These are phyloP conservation scores for Tragelaphus oryx DNA, from an alignment of 2,797 vertebrate genomes.

Conservation along the genomic window DNA sequence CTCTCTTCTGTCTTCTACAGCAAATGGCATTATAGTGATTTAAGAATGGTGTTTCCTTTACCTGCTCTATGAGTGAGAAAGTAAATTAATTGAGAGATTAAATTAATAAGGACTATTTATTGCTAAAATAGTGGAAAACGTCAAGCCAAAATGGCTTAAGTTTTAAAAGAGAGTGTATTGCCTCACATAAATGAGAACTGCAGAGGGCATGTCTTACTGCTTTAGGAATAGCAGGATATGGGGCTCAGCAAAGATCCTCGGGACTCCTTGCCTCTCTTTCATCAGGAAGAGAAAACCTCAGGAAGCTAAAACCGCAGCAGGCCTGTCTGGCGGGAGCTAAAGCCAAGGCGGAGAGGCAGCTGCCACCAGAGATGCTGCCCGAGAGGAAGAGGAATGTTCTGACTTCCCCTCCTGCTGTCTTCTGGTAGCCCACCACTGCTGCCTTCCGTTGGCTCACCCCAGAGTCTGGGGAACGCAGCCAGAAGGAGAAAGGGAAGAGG, in stretches of 20 bases:
- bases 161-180: neutral
- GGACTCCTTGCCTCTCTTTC: neutral
- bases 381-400: neutral
- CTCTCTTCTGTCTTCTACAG: neutral
- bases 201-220: neutral
- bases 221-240: neutral
- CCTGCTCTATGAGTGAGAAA: neutral
- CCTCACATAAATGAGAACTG: neutral
- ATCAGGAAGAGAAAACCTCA: neutral
- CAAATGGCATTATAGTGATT: neutral
- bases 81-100: neutral
- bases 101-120: neutral
- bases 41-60: neutral
- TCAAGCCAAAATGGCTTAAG: neutral
- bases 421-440: neutral
- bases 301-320: constrained; percentile 15
- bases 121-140: neutral
- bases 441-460: neutral
- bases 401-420: neutral
- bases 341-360: neutral
- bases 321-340: neutral
- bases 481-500: too few species aligned
- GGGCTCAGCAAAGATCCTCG: neutral
- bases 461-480: neutral
- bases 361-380: neutral